phyloP scores from a whole-genome alignment of 2,113 vertebrate genomes.

The Eira barbara region DNA sequence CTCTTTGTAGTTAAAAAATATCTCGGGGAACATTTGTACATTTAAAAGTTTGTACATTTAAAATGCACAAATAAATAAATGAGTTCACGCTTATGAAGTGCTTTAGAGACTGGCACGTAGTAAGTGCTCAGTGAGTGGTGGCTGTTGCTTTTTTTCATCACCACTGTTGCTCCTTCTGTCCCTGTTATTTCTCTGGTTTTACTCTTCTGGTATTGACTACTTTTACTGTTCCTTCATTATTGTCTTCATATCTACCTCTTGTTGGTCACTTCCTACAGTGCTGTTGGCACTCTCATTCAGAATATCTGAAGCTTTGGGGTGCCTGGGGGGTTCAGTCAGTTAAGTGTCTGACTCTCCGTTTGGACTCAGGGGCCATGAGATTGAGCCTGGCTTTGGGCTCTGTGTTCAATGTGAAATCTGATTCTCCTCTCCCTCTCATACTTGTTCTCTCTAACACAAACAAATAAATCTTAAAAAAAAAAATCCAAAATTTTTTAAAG shows the following conservation, averaged over 20 bases:
- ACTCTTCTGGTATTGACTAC: background rate
- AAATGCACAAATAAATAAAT: background rate
- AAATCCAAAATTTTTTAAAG: no score
- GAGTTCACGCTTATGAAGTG: background rate
- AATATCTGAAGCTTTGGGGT: background rate
- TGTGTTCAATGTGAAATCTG: background rate
- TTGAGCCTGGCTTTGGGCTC: background rate
- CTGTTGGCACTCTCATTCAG: background rate
- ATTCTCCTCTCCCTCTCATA: background rate
- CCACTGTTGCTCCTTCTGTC: background rate
- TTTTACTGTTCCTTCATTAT: background rate
- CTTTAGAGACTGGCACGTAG: background rate
- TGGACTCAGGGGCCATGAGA: background rate
- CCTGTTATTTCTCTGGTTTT: background rate
- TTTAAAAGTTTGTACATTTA: background rate
- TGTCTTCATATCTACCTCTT: background rate
- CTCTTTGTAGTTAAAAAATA: constrained; percentile 18
- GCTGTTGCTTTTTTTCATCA: background rate
- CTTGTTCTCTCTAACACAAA: background rate
- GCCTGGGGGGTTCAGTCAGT: background rate
- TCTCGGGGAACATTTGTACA: background rate
- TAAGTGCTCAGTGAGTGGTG: background rate
- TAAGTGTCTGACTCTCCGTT: background rate
- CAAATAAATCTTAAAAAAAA: background rate
- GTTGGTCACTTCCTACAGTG: background rate